Evolutionary conservation across 92 coral and sea anemone genomes (phyloP).

Genomic region (Porites cylindrica): DNA sequence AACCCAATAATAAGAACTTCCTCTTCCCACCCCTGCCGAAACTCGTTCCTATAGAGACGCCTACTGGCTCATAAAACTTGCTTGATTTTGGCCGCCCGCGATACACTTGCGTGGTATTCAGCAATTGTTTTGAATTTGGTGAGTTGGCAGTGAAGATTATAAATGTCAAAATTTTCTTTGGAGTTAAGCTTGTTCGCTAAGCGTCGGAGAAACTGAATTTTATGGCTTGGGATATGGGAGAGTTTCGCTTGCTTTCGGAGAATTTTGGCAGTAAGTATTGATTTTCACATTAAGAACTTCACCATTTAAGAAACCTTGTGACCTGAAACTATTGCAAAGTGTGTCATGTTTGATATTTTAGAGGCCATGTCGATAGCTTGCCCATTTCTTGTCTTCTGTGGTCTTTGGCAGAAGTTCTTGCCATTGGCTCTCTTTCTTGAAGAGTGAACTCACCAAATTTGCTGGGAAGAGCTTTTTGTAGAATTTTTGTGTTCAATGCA

Average conservation of each 20-base stretch:
- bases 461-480: neutral
- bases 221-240: slow-evolving; percentile 58
- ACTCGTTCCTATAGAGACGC: slow-evolving; percentile 37
- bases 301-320: neutral
- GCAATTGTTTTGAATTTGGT: slow-evolving; percentile 49
- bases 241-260: slow-evolving; percentile 71
- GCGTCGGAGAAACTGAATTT: neutral
- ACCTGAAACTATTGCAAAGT: neutral
- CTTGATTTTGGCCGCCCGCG: slow-evolving; percentile 42
- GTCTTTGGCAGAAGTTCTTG: neutral
- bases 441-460: neutral
- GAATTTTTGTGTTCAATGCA: neutral
- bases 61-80: slow-evolving; percentile 12
- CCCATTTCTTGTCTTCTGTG: neutral
- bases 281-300: neutral
- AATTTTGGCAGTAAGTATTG: slow-evolving; percentile 88
- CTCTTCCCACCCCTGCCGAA: slow-evolving; percentile 6
- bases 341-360: neutral
- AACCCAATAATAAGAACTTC: neutral
- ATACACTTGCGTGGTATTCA: neutral
- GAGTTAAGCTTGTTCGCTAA: neutral
- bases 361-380: neutral
- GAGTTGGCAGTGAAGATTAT: slow-evolving; percentile 68
- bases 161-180: neutral
- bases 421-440: neutral